A percentile compares a stretch with the other conserved stretches of the same genome.
phyloP scores from a whole-genome alignment of 2,113 vertebrate species.

The Xenopus tropicalis region DNA sequence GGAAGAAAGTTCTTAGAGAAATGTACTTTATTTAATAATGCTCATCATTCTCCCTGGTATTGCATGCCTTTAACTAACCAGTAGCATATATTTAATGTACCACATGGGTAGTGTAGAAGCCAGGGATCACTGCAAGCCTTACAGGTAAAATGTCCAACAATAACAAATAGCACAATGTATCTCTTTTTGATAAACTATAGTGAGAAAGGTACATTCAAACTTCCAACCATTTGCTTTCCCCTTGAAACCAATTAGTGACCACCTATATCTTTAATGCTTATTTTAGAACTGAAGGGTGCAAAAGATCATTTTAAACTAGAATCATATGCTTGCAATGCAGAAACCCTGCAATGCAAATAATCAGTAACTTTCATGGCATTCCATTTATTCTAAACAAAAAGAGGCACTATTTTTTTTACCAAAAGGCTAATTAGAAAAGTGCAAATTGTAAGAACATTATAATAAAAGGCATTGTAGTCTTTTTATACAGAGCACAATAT shows the following conservation, averaged over 20 bases:
- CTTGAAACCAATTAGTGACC: neutral
- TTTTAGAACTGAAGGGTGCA: neutral
- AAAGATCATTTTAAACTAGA: neutral
- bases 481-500: no score
- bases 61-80: conserved; percentile 1
- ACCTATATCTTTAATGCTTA: neutral
- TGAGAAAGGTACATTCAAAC: neutral
- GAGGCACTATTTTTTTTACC: no score
- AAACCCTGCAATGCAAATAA: neutral
- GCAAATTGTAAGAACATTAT: no score
- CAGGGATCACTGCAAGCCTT: conserved; percentile 12
- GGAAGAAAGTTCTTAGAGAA: neutral
- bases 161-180: conserved; percentile 4
- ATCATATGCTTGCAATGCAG: neutral
- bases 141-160: conserved; percentile 7
- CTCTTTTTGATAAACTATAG: conserved; percentile 2
- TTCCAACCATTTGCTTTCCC: neutral
- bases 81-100: conserved; percentile 25
- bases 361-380: no score
- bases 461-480: no score
- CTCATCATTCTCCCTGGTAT: conserved; percentile 9
- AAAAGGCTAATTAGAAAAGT: no score
- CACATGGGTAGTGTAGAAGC: neutral
- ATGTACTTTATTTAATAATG: neutral
- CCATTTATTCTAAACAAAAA: no score